Percentiles rank a stretch among this genome's conserved stretches.
Conservation (phyloP, 2,888 invertebrate genomes). For the Dryobota labecula region DNA sequence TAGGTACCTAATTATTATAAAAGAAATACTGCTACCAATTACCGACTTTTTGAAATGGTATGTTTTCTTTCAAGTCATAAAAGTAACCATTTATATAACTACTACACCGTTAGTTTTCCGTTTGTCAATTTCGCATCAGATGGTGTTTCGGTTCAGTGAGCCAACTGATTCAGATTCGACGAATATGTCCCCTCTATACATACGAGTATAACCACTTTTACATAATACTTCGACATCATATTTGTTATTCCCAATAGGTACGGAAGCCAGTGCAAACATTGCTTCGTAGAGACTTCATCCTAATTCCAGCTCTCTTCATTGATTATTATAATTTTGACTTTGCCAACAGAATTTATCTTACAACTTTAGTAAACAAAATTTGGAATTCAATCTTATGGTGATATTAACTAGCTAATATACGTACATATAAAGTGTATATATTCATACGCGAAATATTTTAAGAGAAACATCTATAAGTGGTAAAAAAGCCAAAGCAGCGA, state of each 20-base stretch:
- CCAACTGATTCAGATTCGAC: conserved; percentile 41
- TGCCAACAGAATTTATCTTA: not conserved
- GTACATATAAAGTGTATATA: no score
- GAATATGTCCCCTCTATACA: conserved; percentile 19
- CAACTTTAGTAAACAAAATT: not conserved
- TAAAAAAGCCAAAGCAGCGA: no score
- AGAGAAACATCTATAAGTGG: no score
- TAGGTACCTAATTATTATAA: not conserved
- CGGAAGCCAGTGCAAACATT: conserved; percentile 5
- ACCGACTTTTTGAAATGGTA: not conserved
- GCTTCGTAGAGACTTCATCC: not conserved
- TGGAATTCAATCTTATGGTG: not conserved
- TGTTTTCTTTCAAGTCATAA: not conserved
- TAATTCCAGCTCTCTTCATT: not conserved
- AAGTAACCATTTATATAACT: no score
- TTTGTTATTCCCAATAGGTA: conserved; percentile 24
- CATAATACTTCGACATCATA: conserved; percentile 38
- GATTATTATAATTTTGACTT: not conserved
- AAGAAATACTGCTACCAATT: not conserved
- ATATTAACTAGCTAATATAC: no score
- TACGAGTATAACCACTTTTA: conserved; percentile 26
- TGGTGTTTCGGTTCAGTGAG: conserved; percentile 40
- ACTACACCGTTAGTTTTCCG: conserved; percentile 27
- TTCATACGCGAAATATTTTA: no score
- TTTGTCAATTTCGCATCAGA: conserved; percentile 40